Evolutionary conservation across 2,113 vertebrate species (phyloP), one percentile per base, ranked within the genome.

Genomic region (Platysteira castanea): DNA sequence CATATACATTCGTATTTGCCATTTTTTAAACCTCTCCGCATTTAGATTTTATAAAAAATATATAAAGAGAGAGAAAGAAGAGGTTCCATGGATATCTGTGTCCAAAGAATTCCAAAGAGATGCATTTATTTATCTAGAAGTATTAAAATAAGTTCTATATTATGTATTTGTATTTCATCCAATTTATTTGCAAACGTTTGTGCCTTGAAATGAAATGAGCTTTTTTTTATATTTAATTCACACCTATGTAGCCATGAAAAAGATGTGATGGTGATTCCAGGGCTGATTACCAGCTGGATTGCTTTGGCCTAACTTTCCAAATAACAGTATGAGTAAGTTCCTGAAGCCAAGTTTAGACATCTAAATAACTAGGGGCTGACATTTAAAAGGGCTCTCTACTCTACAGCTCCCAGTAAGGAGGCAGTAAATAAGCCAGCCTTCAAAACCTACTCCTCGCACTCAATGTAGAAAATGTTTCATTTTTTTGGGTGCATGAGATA

Each of bases 41-140:
- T 95, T 91, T 96, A 97, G 71, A 79, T 97, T 95, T 96, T 93
- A 96, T 96, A 93, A 89, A 88, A 27, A 84, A 90, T 96, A 93
- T 96, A 92, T 96, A 95, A 93, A 94, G 78, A 90, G 33, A 80
- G 81, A 94, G 86, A 92, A 95, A 93, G 83, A 95, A 95, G 96
- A 95, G 78, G 67, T 95, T 96, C 75, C 86, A 94, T 97, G 77
- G 79, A 91, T 96, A 59, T 97, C 86, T 94, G 83, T 95, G 89
- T 96, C 92, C 89, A 95, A 95, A 97, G 95, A 97, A 91, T 87
- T 95, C 94, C 93, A 92, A 95, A 97, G 92, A 97, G 71, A 89
- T 92, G 41, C 78, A 95, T 96, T 92, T 96, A 95, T 97, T 97
- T 97, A 93, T 96, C 88, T 95, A 96, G 56, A 91, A 93, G 26